Evolutionary conservation across 2,797 vertebrate genomes (phyloP).

Genomic region (Pipistrellus pygmaeus): DNA sequence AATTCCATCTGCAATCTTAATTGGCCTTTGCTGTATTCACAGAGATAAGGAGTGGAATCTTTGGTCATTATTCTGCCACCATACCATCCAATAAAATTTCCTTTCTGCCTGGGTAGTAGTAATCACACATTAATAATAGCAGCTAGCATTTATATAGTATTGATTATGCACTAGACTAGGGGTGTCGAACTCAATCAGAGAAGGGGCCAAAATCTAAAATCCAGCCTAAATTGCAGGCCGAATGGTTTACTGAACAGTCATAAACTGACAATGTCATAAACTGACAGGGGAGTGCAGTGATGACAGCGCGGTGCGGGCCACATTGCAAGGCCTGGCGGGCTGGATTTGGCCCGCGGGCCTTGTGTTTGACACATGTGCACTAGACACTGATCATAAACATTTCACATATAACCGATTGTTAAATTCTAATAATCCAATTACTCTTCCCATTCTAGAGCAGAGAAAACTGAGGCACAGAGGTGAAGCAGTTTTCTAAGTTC

Average conservation of each 20-base stretch:
- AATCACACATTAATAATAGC: background rate
- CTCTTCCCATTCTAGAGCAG: background rate
- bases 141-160: background rate
- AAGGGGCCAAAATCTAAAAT: too few species aligned
- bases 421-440: background rate
- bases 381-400: background rate
- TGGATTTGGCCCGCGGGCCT: too few species aligned
- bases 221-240: too few species aligned
- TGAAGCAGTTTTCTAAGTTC: background rate
- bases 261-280: too few species aligned
- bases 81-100: background rate
- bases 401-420: background rate
- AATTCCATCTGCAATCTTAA: background rate
- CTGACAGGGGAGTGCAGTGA: too few species aligned
- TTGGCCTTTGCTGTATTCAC: background rate
- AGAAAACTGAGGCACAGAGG: background rate
- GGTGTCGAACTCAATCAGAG: too few species aligned
- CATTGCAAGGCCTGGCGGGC: too few species aligned
- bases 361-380: too few species aligned
- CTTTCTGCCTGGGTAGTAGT: background rate
- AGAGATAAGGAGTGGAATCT: background rate
- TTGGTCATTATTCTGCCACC: background rate
- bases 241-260: too few species aligned
- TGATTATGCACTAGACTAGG: background rate
- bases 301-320: too few species aligned